phyloP scores from a whole-genome alignment of 2,888 invertebrate species.

The Hyposoter didymator region DNA sequence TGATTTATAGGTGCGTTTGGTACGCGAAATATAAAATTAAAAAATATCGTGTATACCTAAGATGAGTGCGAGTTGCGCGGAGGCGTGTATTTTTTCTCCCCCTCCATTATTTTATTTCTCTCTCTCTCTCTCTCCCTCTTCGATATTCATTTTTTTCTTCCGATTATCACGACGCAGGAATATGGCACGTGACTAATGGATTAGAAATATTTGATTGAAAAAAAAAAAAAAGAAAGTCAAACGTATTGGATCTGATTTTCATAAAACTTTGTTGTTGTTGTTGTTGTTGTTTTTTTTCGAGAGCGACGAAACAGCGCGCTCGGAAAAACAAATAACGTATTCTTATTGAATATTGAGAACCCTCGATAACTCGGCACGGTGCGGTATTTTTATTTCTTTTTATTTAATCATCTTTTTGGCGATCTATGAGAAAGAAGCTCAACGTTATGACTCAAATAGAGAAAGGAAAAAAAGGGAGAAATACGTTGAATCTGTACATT shows the following conservation, averaged over 20 bases:
- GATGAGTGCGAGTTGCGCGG: conserved; percentile 62
- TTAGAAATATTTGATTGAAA: conserved; percentile 53
- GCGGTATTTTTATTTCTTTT: conserved; percentile 28
- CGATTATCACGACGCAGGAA: conserved; percentile 56
- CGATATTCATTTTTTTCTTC: conserved; percentile 12
- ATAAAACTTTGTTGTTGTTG: no score
- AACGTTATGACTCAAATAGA: conserved; percentile 1
- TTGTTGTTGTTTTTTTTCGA: conserved; percentile 11
- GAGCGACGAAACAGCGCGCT: conserved; percentile 44
- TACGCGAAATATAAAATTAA: conserved; percentile 72
- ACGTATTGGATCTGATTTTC: background rate
- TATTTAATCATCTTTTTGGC: background rate
- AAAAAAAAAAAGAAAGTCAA: conserved; percentile 31
- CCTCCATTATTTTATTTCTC: background rate
- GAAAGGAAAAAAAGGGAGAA: conserved; percentile 8
- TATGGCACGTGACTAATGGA: conserved; percentile 47
- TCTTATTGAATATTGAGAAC: conserved; percentile 27
- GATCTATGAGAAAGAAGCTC: background rate
- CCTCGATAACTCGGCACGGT: conserved; percentile 12
- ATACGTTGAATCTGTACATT: conserved; percentile 43
- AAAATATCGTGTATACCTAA: conserved; percentile 71
- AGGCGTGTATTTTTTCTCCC: conserved; percentile 33
- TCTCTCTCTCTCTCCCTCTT: conserved; percentile 32
- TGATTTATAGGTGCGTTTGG: conserved; percentile 55
- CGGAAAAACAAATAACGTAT: conserved; percentile 29